Conservation (phyloP, 2,113 vertebrate genomes). For the Oryzias melastigma region DNA sequence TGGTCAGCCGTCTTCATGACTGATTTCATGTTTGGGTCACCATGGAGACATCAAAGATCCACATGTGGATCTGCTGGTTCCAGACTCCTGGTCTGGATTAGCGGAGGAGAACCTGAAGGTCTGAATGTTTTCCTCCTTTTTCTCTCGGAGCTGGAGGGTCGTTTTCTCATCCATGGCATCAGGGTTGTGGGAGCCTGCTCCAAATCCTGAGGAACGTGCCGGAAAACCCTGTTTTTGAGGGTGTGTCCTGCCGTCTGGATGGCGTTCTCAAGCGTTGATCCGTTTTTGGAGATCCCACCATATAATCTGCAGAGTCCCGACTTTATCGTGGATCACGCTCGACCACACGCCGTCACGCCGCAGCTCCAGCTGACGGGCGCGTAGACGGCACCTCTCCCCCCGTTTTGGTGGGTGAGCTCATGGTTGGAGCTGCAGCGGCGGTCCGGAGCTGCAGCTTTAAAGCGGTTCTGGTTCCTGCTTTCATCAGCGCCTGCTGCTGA, state of each 20-base stretch:
- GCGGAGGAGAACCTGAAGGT: no score
- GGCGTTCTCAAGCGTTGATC: constrained; percentile 34
- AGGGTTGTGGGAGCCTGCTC: constrained; percentile 13
- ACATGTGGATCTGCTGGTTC: no score
- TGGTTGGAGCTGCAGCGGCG: constrained; percentile 28
- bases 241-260: constrained; percentile 33
- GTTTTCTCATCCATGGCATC: constrained; percentile 25
- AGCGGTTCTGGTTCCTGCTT: constrained; percentile 61
- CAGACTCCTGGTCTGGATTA: no score
- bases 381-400: constrained; percentile 36
- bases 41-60: no score
- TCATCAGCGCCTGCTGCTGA: constrained; percentile 44
- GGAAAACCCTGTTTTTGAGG: constrained; percentile 30
- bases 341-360: constrained; percentile 20
- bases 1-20: no score
- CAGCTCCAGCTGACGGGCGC: constrained; percentile 27
- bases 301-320: constrained; percentile 48
- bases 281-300: constrained; percentile 45
- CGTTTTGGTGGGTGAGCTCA: constrained; percentile 47
- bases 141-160: constrained; percentile 11
- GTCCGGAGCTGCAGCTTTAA: constrained; percentile 47
- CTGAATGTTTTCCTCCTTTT: not conserved
- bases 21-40: no score
- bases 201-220: constrained; percentile 25
- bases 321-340: constrained; percentile 7